Conservation (phyloP, 2,888 invertebrate species). For the Palloptera scutellata region DNA sequence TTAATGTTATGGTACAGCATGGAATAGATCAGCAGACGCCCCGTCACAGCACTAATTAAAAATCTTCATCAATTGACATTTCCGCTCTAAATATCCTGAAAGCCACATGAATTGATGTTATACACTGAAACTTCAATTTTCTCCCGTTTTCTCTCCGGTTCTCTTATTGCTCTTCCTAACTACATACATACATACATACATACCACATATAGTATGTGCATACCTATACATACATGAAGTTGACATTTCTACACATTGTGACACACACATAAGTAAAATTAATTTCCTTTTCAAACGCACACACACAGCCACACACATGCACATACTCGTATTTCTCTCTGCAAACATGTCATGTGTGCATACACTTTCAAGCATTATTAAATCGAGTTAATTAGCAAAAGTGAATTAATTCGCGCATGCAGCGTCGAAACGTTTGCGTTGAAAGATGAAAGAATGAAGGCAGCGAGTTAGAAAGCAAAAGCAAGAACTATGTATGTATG, state of each 20-base stretch:
- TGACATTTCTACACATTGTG: neutral
- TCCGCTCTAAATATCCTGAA: slow-evolving; percentile 2
- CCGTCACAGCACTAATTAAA: neutral
- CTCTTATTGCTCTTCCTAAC: too few relatives aligned
- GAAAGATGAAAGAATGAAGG: slow-evolving; percentile 10
- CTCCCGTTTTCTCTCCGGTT: neutral
- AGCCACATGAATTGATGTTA: neutral
- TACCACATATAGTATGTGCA: neutral
- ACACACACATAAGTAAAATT: neutral
- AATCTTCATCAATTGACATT: slow-evolving; percentile 25
- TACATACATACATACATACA: too few relatives aligned
- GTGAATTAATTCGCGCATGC: slow-evolving; percentile 29
- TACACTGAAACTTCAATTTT: neutral
- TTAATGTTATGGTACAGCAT: too few relatives aligned
- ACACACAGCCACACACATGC: neutral
- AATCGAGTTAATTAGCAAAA: slow-evolving; percentile 43
- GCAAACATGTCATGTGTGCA: slow-evolving; percentile 7
- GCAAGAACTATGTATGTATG: neutral
- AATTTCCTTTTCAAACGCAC: slow-evolving; percentile 4
- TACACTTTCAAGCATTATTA: slow-evolving; percentile 19
- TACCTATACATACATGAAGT: neutral
- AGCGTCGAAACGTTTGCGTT: slow-evolving; percentile 10
- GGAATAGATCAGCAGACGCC: too few relatives aligned
- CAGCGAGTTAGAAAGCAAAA: neutral
- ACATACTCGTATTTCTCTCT: neutral